Evolutionary conservation across 1,140 invertebrate species (phyloP).

Genomic region (Papilio dardanus): DNA sequence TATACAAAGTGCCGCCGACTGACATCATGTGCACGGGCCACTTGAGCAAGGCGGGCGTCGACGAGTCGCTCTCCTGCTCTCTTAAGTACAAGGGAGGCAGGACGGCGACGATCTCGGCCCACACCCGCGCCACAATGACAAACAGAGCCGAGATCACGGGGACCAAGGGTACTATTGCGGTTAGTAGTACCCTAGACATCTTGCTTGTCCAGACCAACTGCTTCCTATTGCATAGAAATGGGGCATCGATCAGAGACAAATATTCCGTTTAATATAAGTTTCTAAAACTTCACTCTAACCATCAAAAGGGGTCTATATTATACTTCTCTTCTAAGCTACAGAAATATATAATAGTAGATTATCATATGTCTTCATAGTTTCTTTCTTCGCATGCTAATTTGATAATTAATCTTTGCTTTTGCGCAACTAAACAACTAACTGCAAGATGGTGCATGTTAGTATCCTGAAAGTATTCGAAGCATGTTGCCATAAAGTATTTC

Average conservation of each 20-base stretch:
- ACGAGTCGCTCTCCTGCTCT: conserved; percentile 85
- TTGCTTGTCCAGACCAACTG: not conserved
- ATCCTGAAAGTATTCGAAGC: not conserved
- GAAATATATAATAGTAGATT: not conserved
- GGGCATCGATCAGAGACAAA: too few relatives aligned
- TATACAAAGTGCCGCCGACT: conserved; percentile 86
- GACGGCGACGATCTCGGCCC: conserved; percentile 85
- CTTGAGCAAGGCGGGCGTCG: conserved; percentile 86
- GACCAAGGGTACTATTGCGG: conserved; percentile 86
- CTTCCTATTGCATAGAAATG: not conserved
- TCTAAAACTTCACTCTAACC: not conserved
- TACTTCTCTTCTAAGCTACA: not conserved
- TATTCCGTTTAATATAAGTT: not conserved
- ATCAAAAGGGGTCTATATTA: too few relatives aligned
- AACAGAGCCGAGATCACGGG: conserved; percentile 88
- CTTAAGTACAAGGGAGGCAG: conserved; percentile 85
- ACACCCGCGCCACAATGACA: conserved; percentile 81
- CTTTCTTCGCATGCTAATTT: not conserved
- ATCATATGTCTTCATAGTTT: not conserved
- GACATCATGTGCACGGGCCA: conserved; percentile 85
- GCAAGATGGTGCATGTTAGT: not conserved
- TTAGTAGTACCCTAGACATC: conserved; percentile 62
- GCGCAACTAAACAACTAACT: not conserved
- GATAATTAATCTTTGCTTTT: not conserved
- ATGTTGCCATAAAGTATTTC: too few relatives aligned